Evolutionary conservation across 2,797 vertebrate genomes (phyloP).

Genomic region (Cyclura pinguis): DNA sequence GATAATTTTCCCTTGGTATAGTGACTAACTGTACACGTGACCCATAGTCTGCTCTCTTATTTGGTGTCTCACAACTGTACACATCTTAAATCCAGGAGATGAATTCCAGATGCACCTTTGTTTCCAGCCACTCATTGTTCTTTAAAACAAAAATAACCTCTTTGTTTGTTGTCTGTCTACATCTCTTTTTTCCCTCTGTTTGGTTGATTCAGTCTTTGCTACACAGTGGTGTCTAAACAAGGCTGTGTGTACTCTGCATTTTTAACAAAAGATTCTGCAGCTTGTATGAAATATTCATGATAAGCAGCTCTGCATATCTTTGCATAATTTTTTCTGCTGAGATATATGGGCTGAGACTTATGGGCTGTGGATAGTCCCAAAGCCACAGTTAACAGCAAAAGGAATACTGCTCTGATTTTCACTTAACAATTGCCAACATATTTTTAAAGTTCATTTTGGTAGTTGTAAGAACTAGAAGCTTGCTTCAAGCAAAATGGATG

Average conservation of each 20-base stretch:
- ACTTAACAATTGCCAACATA: not conserved
- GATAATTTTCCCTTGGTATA: not conserved
- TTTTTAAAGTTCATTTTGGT: not conserved
- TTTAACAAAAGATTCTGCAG: not conserved
- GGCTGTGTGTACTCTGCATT: not conserved
- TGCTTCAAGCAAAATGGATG: not conserved
- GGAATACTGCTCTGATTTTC: not conserved
- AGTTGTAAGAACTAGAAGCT: not conserved
- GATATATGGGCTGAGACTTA: not conserved
- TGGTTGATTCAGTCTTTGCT: not conserved
- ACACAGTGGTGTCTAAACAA: not conserved
- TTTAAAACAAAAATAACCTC: not conserved
- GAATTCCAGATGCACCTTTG: slow-evolving; percentile 75
- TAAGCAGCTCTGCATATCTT: not conserved
- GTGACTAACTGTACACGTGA: not conserved
- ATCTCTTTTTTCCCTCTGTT: not conserved
- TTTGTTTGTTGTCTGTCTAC: slow-evolving; percentile 25
- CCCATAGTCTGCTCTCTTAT: not conserved
- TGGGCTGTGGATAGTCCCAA: not conserved
- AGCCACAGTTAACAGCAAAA: not conserved
- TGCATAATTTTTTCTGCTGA: not conserved
- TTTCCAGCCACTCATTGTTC: slow-evolving; percentile 43
- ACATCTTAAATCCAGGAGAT: slow-evolving; percentile 27
- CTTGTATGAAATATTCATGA: too few species aligned
- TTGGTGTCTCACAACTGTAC: not conserved